phyloP scores from a whole-genome alignment of 2,888 invertebrate species.

The Spilarctia lutea region DNA sequence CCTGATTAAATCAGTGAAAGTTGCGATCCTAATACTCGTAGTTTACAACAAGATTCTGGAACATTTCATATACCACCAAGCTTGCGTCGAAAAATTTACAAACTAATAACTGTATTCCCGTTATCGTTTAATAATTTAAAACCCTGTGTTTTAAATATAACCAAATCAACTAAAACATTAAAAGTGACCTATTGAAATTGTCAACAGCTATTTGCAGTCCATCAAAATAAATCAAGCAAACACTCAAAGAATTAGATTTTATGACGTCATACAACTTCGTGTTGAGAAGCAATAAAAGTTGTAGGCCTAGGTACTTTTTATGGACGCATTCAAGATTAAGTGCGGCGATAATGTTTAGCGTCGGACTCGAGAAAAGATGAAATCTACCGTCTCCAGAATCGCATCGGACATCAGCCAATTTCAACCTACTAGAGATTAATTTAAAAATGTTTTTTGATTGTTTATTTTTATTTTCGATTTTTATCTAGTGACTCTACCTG shows the following conservation, averaged over 20 bases:
- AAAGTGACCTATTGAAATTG: not conserved
- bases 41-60: not conserved
- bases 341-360: slow-evolving; percentile 17
- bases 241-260: slow-evolving; percentile 16
- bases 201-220: slow-evolving; percentile 5
- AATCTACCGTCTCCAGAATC: slow-evolving; percentile 1
- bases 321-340: slow-evolving; percentile 18
- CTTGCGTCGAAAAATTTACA: not conserved
- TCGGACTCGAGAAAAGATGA: slow-evolving; percentile 10
- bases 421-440: not conserved
- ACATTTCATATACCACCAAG: not conserved
- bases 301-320: slow-evolving; percentile 20
- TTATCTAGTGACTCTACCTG: too few species aligned
- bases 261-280: slow-evolving; percentile 12
- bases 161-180: not conserved
- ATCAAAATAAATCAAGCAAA: slow-evolving; percentile 16
- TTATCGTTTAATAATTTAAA: too few species aligned
- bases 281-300: slow-evolving; percentile 18
- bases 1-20: not conserved
- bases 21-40: too few species aligned
- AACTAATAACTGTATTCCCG: too few species aligned
- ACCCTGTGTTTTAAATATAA: too few species aligned
- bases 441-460: not conserved
- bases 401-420: slow-evolving; percentile 6
- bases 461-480: too few species aligned